phyloP scores from a whole-genome alignment of 53 echinoderm and acorn worm species.

The Holothuria leucospilota region DNA sequence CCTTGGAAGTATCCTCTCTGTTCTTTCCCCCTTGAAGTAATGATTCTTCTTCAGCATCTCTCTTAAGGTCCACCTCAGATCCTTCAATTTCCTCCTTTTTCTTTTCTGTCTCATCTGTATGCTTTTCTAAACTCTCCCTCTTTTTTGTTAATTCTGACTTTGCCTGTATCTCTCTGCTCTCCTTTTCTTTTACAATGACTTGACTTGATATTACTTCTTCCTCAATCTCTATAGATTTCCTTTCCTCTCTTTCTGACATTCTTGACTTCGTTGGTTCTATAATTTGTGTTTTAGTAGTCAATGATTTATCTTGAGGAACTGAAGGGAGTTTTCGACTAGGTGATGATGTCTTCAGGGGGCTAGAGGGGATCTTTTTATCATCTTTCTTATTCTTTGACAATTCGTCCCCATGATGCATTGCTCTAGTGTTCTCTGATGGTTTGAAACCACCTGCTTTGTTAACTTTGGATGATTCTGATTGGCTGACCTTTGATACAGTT shows the following conservation, averaged over 20 bases:
- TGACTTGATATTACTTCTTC: slow-evolving; percentile 24
- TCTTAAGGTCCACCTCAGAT: neutral
- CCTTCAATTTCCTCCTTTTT: too few species aligned
- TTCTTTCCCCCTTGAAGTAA: neutral
- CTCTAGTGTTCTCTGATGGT: neutral
- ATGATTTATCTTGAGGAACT: neutral
- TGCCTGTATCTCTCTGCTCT: slow-evolving; percentile 20
- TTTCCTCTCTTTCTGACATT: slow-evolving; percentile 23
- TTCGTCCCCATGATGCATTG: neutral
- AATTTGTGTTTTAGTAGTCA: neutral
- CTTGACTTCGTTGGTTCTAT: slow-evolving; percentile 9
- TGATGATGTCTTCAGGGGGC: slow-evolving; percentile 5
- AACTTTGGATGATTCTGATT: too few species aligned
- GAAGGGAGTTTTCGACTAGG: slow-evolving; percentile 32
- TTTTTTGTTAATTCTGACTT: neutral
- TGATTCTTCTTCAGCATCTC: neutral
- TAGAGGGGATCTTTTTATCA: neutral
- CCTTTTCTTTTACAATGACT: slow-evolving; percentile 5
- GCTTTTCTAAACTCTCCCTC: neutral
- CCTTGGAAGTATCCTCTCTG: neutral
- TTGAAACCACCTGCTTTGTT: neutral
- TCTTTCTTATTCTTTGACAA: neutral
- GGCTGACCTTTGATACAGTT: neutral
- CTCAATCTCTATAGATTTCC: slow-evolving; percentile 32
- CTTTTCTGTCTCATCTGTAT: slow-evolving; percentile 33